Evolutionary conservation across 37 sponge, comb jelly and placozoan species (phyloP).

Genomic region (Theonella swinhoei): DNA sequence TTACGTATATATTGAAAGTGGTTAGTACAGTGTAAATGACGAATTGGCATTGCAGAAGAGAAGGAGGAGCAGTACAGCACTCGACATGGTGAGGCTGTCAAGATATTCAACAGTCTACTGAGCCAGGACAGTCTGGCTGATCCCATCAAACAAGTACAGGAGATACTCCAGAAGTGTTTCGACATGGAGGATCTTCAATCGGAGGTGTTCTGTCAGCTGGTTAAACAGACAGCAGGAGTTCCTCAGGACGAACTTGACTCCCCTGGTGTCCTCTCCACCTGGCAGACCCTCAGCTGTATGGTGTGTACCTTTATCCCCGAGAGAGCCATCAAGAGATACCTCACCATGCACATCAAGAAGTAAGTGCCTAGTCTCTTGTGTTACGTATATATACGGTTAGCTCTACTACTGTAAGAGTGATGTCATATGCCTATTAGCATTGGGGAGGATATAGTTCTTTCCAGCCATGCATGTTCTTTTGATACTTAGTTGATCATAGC

Average conservation of each 20-base stretch:
- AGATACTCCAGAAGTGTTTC: constrained; percentile 79
- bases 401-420: no score
- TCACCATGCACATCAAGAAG: constrained; percentile 83
- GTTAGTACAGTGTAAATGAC: no score
- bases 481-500: no score
- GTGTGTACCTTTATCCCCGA: constrained; percentile 83
- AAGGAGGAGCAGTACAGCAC: constrained; percentile 77
- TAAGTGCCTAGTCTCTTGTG: no score
- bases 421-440: no score
- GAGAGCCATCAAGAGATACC: constrained; percentile 84
- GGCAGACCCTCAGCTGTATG: constrained; percentile 92
- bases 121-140: constrained; percentile 70
- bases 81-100: constrained; percentile 81
- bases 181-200: constrained; percentile 80
- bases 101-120: constrained; percentile 74
- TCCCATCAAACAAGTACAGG: constrained; percentile 81
- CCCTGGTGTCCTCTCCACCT: constrained; percentile 60
- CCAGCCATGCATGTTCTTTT: no score
- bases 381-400: no score
- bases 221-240: constrained; percentile 90
- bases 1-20: no score
- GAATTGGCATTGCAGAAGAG: constrained; percentile 61
- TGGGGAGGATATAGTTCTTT: no score
- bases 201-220: constrained; percentile 95
- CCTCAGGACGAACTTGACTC: constrained; percentile 49